Evolutionary conservation across 2,888 invertebrate species (phyloP).

Genomic region (Ochropacha duplaris): DNA sequence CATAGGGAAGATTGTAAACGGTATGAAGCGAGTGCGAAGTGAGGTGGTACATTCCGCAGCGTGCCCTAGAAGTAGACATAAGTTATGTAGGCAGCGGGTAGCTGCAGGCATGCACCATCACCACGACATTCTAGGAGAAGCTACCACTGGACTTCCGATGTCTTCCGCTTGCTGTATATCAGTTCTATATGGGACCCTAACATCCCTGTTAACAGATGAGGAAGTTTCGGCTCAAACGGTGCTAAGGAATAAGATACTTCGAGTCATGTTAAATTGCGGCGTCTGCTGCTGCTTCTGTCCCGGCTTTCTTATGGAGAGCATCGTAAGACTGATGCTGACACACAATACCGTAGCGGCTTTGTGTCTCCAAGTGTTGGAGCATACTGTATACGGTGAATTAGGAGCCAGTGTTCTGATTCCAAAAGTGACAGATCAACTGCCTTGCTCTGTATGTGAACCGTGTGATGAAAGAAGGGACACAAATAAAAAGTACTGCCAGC

Average conservation of each 20-base stretch:
- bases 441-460: slow-evolving; percentile 72
- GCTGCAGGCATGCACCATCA: slow-evolving; percentile 82
- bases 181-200: slow-evolving; percentile 79
- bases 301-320: slow-evolving; percentile 71
- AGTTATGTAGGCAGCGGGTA: slow-evolving; percentile 70
- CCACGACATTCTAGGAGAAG: slow-evolving; percentile 81
- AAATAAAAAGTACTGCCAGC: slow-evolving; percentile 52
- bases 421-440: slow-evolving; percentile 62
- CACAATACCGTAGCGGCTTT: slow-evolving; percentile 60
- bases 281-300: slow-evolving; percentile 86
- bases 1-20: slow-evolving; percentile 79
- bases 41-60: slow-evolving; percentile 81
- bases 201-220: slow-evolving; percentile 73
- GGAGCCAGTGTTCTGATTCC: slow-evolving; percentile 72
- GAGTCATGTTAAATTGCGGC: slow-evolving; percentile 81
- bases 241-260: slow-evolving; percentile 74
- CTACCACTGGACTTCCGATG: slow-evolving; percentile 60
- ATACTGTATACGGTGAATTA: slow-evolving; percentile 83
- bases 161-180: slow-evolving; percentile 82
- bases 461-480: slow-evolving; percentile 51
- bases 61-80: slow-evolving; percentile 79
- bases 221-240: slow-evolving; percentile 57
- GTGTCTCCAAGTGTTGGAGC: slow-evolving; percentile 81
- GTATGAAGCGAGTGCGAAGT: slow-evolving; percentile 82
- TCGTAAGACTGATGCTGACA: slow-evolving; percentile 74